phyloP scores from a whole-genome alignment of 2,113 vertebrate species.

The Bolborhynchus lineola region DNA sequence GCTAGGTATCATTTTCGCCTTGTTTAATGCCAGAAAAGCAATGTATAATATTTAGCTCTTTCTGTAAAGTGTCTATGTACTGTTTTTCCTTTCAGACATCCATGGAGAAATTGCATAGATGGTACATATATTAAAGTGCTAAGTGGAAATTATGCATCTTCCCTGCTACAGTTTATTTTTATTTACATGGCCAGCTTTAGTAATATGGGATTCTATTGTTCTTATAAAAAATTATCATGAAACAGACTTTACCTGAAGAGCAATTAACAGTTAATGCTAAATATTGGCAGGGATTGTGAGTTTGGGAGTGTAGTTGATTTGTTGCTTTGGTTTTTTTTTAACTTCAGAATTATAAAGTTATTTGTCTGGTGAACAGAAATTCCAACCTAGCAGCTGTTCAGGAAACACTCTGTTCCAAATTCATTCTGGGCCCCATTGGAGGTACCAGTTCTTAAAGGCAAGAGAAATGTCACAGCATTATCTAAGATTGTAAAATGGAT shows the following conservation, averaged over 20 bases:
- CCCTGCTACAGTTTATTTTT: not conserved
- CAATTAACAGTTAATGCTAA: not conserved
- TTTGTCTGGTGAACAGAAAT: not conserved
- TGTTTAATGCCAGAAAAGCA: not conserved
- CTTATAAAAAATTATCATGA: not conserved
- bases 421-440: not conserved
- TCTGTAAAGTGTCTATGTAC: not conserved
- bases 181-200: not conserved
- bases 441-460: not conserved
- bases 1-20: not conserved
- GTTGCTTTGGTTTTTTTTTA: not conserved
- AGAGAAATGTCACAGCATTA: not conserved
- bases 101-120: not conserved
- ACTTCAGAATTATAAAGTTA: not conserved
- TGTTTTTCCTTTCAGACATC: not conserved
- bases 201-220: not conserved
- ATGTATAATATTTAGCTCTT: not conserved
- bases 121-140: not conserved
- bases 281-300: rapidly evolving
- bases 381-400: not conserved
- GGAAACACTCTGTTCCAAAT: not conserved
- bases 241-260: not conserved
- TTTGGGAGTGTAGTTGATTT: not conserved
- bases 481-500: not conserved
- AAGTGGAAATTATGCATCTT: not conserved